These are phyloP conservation scores for Thomomys bottae DNA, from an alignment of 2,113 vertebrate species.

Conservation along the genomic window DNA sequence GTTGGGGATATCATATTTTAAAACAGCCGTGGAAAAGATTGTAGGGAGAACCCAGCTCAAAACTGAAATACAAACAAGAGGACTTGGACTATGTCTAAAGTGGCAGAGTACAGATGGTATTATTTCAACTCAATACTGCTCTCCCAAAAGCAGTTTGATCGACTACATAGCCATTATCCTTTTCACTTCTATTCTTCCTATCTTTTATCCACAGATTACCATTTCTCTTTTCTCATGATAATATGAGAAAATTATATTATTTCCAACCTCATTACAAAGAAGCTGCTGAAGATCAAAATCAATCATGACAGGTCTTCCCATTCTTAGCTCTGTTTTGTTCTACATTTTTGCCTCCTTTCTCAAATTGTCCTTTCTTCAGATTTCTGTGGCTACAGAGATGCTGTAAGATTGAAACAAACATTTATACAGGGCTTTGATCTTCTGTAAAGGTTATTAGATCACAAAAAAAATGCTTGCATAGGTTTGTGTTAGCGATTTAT, in stretches of 20 bases:
- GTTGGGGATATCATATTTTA: no score
- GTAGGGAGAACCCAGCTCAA: no score
- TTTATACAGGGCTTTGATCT: conserved; percentile 42
- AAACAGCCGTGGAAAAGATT: no score
- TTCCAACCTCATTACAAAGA: not conserved
- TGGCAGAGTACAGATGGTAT: no score
- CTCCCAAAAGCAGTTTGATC: not conserved
- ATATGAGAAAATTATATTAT: not conserved
- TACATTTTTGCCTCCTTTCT: not conserved
- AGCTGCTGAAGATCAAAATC: not conserved
- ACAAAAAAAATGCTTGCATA: conserved; percentile 30
- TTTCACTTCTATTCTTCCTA: not conserved
- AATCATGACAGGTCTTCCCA: not conserved
- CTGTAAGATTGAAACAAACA: conserved; percentile 40
- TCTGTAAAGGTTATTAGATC: conserved; percentile 34
- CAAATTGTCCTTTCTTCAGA: not conserved
- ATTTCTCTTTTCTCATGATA: not conserved
- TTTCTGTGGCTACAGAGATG: not conserved
- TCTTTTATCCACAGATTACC: not conserved
- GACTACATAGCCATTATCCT: not conserved
- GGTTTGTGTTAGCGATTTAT: not conserved
- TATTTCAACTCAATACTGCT: no score
- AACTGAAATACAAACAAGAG: no score
- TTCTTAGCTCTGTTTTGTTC: not conserved
- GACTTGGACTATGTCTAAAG: no score